A percentile compares a stretch with the other conserved stretches of the same genome.
phyloP scores from a whole-genome alignment of 2,113 vertebrate genomes.

The Mastomys natalensis region DNA sequence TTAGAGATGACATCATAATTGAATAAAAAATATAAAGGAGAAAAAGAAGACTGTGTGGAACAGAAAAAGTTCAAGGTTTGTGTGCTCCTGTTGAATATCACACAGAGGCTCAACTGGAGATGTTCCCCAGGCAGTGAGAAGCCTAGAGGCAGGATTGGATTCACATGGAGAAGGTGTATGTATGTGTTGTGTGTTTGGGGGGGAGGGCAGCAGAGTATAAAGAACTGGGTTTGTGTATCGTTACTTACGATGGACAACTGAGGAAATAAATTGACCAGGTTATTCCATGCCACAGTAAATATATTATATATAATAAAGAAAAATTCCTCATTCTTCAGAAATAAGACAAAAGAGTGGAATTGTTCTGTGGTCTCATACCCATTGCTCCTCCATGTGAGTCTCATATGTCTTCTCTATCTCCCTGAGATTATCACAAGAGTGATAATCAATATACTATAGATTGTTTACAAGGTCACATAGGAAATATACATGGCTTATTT shows the following conservation, averaged over 20 bases:
- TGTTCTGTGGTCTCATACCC: not conserved
- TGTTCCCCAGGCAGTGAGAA: not conserved
- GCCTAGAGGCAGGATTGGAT: not conserved
- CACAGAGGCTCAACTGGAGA: not conserved
- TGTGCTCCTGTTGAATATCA: not conserved
- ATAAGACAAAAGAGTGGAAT: not conserved
- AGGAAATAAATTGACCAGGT: not conserved
- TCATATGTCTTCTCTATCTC: not conserved
- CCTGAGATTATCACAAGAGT: not conserved
- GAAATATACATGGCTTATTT: not conserved
- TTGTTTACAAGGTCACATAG: not conserved
- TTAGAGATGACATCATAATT: not conserved
- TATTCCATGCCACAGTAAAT: not conserved
- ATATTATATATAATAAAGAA: not conserved
- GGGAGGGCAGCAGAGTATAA: too few species aligned
- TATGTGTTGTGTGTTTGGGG: too few species aligned
- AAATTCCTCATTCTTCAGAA: not conserved
- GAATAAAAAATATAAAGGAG: not conserved
- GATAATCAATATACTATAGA: not conserved
- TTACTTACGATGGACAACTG: not conserved
- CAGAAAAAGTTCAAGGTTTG: not conserved
- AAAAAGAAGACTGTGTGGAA: not conserved
- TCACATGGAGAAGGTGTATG: too few species aligned
- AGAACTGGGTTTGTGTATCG: not conserved
- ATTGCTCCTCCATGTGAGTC: not conserved